Base-by-base conservation (phyloP, 2,888 invertebrate genomes). In the Drosophila quasianomalipes region DNA sequence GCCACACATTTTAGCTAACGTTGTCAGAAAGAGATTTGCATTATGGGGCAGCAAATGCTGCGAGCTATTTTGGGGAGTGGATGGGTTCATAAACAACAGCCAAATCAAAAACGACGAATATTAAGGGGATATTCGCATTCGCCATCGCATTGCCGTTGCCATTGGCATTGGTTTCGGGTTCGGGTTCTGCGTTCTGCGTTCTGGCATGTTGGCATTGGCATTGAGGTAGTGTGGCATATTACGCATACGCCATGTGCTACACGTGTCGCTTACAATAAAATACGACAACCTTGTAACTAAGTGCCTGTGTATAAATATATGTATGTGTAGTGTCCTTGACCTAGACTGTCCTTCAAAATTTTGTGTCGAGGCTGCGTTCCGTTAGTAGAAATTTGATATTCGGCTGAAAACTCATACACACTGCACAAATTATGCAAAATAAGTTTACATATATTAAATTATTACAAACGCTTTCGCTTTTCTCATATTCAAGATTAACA, bases 1-100 rank as follows among this genome's bases (percentile, higher is more conserved):
- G 39, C 41, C 77, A 69, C 71, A 79, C 76, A 69, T 82, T 79
- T 79, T 63, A 73, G 82, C 64, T 79, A 77, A 69, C 31, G 51
- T 30, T 33, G 33, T 44, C 70, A 37, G 69, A 74, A 68, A 61
- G 71, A 76, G 28, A 85, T 81, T 71, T 78, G 86, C 70, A 70
- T 66, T 62, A 75, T 68, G 72, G 67, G 66, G 55, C 62, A 63
- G 70, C 55, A 67, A 78, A 63, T 60, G 61, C 33, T 58, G 57
- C 22, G 33, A 54, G 51, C 35, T 19, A 33, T 41, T 47, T 14
- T 65, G 33, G 19, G 6, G 16, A 49, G 30, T 16, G 26, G 30
- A 1, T 5, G 19, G 12, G 26, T 16, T 19, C 1, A 22, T 1
- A 22, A 44, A 22, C 44, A 44, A 12, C 44, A 22, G 22, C 12